Evolutionary conservation across 2,888 invertebrate species (phyloP).

Genomic region (Cheilosia soror): DNA sequence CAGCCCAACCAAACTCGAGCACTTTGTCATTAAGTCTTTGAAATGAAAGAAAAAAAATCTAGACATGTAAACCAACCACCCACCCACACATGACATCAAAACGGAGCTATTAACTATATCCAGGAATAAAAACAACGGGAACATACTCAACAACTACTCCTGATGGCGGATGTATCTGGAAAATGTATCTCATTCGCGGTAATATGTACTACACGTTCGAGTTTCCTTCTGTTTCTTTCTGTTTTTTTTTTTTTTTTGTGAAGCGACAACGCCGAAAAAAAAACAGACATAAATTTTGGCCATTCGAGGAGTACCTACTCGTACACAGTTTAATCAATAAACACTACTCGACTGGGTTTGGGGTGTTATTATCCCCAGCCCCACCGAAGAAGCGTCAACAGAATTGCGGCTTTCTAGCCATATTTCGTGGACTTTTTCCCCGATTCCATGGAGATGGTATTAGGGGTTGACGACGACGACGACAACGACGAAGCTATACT

Average conservation of each 20-base stretch:
- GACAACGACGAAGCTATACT: neutral
- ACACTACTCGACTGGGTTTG: neutral
- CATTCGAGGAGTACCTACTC: neutral
- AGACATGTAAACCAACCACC: neutral
- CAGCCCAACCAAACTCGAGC: neutral
- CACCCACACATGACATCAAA: slow-evolving; percentile 4
- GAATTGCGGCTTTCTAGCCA: slow-evolving; percentile 34
- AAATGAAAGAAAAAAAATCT: slow-evolving; percentile 16
- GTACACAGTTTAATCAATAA: slow-evolving; percentile 53
- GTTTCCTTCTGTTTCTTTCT: neutral
- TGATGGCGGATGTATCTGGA: slow-evolving; percentile 9
- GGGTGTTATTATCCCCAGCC: neutral
- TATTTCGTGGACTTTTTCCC: slow-evolving; percentile 8
- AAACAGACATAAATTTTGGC: slow-evolving; percentile 21
- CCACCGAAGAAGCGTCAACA: slow-evolving; percentile 24
- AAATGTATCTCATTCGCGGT: slow-evolving; percentile 9
- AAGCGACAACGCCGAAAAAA: neutral
- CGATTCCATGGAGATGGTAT: slow-evolving; percentile 19
- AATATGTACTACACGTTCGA: neutral
- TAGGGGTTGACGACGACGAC: neutral
- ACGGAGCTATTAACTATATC: slow-evolving; percentile 32
- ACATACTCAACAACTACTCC: slow-evolving; percentile 12
- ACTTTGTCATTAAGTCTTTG: slow-evolving; percentile 50
- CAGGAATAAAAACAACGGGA: slow-evolving; percentile 13
- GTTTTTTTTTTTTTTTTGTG: neutral